Base-by-base conservation (phyloP, 2,888 invertebrate species). In the Agonopterix subpropinquella region DNA sequence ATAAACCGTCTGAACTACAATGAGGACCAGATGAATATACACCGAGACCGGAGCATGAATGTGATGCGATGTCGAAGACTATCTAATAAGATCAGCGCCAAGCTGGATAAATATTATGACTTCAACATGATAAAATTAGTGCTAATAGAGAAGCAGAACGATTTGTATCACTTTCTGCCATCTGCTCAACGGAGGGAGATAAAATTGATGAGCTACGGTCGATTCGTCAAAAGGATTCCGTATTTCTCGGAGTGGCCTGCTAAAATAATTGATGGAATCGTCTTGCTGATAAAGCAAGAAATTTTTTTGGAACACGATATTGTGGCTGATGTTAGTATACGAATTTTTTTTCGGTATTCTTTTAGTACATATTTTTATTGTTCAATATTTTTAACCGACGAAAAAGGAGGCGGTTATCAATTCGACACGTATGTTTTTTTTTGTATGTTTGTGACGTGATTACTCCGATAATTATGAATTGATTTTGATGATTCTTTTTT, bases 181-280 rank as follows among this genome's bases (percentile, higher is more conserved):
- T 2, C 11, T 5, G 44, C 51, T 7, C 49, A 71, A n/a, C 63
- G 55, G 41, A 56, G 46, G n/a, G 71, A 73, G 35, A 57, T 58
- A 2, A 50, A 47, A 10, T 18, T 61, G 35, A 50, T 43, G 9
- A 51, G 53, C 36, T 60, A 65, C 41, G 50, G 46, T 4, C 49
- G 49, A 3, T 52, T 54, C 4, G 28, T 73, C 9, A 51, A 45
- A 7, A 59, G 57, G 28, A 54, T 70, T n/a, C 63, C 65, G 2
- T 67, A 58, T 42, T 71, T 73, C 42, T 28, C 53, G 1, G 58
- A 61, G 0, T 73, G 73, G 71, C 69, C 67, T 1, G 8, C 11
- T 1, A 45, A 56, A 7, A n/a, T 69, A 0, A 51, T 67, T 9
- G 56, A 58, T 4, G 54, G 52, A 4, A 36, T 70, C 0, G 54